phyloP scores from a whole-genome alignment of 2,888 invertebrate species.

The Eutolmus rufibarbis region DNA sequence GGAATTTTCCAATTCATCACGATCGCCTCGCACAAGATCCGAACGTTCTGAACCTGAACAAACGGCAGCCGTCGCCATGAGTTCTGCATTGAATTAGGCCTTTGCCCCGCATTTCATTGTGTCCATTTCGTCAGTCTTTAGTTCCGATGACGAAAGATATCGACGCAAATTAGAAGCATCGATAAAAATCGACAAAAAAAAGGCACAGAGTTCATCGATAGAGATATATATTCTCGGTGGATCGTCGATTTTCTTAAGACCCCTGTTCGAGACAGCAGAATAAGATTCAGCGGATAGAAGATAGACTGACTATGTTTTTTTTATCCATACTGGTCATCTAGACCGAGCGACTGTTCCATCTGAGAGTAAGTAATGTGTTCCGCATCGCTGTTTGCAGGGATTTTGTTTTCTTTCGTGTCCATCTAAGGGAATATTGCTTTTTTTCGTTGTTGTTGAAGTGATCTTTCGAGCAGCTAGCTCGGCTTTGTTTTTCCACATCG shows the following conservation, averaged over 20 bases:
- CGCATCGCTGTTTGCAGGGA: constrained; percentile 13
- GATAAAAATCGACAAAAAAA: neutral
- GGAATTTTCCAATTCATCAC: neutral
- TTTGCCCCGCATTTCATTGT: neutral
- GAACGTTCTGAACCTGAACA: neutral
- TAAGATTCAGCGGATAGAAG: neutral
- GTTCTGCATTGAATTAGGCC: neutral
- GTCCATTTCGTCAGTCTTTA: neutral
- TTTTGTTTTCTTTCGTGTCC: neutral
- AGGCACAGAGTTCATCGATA: neutral
- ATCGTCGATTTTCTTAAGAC: neutral
- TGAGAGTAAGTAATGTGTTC: constrained; percentile 14
- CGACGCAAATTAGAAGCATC: neutral
- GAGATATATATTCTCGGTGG: neutral
- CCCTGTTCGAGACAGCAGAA: neutral
- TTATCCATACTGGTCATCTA: neutral
- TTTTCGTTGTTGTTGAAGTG: neutral
- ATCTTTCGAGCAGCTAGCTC: neutral
- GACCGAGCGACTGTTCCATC: neutral
- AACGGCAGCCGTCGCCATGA: neutral
- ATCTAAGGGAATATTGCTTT: neutral
- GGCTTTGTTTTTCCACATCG: neutral
- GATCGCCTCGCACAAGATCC: neutral
- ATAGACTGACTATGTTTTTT: neutral
- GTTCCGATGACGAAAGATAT: neutral